Conservation (phyloP, 2,113 vertebrate species). For the Ginglymostoma cirratum region DNA sequence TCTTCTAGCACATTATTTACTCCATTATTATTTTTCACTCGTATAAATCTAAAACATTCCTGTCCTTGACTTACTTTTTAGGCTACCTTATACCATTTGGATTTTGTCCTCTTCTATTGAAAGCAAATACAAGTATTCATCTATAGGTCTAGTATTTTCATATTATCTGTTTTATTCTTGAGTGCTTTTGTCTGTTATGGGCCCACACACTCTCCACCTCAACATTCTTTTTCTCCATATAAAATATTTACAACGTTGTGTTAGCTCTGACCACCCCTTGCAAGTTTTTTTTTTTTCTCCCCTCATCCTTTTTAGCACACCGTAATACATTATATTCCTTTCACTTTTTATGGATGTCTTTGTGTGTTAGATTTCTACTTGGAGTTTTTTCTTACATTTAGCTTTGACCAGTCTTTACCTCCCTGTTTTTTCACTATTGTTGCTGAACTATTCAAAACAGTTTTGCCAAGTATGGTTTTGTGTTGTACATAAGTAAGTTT, state of each 20-base stretch:
- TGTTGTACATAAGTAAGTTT: neutral
- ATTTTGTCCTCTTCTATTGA: neutral
- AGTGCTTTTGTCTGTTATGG: neutral
- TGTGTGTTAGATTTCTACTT: neutral
- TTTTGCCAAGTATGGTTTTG: neutral
- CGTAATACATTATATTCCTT: neutral
- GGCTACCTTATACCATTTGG: neutral
- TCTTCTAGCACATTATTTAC: neutral
- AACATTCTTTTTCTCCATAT: neutral
- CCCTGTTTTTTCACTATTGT: neutral
- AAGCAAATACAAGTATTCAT: neutral
- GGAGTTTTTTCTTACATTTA: neutral
- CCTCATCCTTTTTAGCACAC: neutral
- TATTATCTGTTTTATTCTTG: neutral
- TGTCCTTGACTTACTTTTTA: neutral
- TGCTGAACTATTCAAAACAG: neutral
- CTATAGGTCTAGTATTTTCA: neutral
- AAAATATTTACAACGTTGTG: neutral
- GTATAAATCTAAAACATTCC: neutral
- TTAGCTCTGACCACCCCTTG: neutral
- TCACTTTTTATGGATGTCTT: neutral
- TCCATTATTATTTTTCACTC: neutral
- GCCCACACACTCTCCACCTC: neutral
- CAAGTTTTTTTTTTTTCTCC: neutral
- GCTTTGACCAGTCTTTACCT: neutral